phyloP scores from a whole-genome alignment of 1,140 invertebrate genomes.

The Trachelipus rathkii region DNA sequence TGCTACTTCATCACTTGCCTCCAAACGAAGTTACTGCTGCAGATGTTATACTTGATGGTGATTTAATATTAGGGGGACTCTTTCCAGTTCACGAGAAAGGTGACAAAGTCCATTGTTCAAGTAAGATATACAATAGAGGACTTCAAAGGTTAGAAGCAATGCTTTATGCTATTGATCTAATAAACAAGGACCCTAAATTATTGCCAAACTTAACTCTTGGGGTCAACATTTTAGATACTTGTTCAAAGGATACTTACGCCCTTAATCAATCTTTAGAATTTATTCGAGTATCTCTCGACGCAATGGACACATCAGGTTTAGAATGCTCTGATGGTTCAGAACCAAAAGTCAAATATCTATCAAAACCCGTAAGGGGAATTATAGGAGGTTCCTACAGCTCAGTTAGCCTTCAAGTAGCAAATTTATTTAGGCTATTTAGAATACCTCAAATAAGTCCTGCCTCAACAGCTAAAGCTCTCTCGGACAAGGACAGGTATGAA shows the following conservation, averaged over 20 bases:
- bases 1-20: neutral
- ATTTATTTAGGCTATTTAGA: conserved; percentile 60
- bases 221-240: conserved; percentile 62
- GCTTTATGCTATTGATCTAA: conserved; percentile 61
- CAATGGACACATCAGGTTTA: conserved; percentile 60
- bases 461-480: conserved; percentile 60
- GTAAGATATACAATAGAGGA: conserved; percentile 54
- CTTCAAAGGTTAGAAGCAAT: conserved; percentile 64
- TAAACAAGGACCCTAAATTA: conserved; percentile 56
- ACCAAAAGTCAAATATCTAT: conserved; percentile 58
- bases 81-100: conserved; percentile 63
- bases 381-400: conserved; percentile 67
- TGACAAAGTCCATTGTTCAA: conserved; percentile 50
- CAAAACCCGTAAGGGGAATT: conserved; percentile 61
- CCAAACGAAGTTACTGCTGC: neutral
- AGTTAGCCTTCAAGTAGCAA: conserved; percentile 68
- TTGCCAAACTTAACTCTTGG: conserved; percentile 58
- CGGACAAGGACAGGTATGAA: conserved; percentile 59
- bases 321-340: conserved; percentile 60
- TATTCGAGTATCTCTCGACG: conserved; percentile 63
- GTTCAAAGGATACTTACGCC: conserved; percentile 62
- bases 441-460: conserved; percentile 58
- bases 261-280: conserved; percentile 64
- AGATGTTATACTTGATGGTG: conserved; percentile 50
- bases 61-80: conserved; percentile 61